These are phyloP conservation scores for Ennomos quercinarius DNA, from an alignment of 2,888 invertebrate genomes.

Conservation along the genomic window DNA sequence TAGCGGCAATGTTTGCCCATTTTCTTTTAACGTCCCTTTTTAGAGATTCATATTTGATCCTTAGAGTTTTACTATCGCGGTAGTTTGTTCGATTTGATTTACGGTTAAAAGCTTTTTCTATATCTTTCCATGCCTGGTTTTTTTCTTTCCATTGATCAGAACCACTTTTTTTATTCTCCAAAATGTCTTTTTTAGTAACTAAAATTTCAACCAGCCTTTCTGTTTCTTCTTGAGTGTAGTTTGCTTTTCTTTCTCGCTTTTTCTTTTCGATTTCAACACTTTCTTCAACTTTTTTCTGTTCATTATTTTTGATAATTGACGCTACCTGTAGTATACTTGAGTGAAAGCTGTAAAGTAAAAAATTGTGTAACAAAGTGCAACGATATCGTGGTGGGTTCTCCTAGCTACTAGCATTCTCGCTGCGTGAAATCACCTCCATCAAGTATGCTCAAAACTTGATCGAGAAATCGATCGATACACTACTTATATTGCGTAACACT, in stretches of 20 bases:
- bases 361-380: not conserved
- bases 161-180: constrained; percentile 19
- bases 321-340: constrained; percentile 28
- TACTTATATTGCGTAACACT: no score
- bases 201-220: constrained; percentile 12
- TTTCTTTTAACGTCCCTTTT: constrained; percentile 23
- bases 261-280: constrained; percentile 18
- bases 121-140: constrained; percentile 25
- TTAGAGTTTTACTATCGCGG: constrained; percentile 18
- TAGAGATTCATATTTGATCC: constrained; percentile 21
- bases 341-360: constrained; percentile 21
- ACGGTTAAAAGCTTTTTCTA: constrained; percentile 24
- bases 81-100: constrained; percentile 5
- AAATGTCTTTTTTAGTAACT: constrained; percentile 13
- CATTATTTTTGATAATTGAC: constrained; percentile 27
- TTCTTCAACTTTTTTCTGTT: constrained; percentile 16
- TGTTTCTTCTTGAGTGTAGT: constrained; percentile 20
- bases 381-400: not conserved
- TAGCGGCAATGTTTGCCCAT: constrained; percentile 14
- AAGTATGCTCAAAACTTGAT: no score
- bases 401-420: no score
- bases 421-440: no score
- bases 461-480: no score
- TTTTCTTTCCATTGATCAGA: constrained; percentile 22
- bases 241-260: constrained; percentile 24